Evolutionary conservation across 2,888 invertebrate species (phyloP).

Genomic region (Halocaridina rubra): DNA sequence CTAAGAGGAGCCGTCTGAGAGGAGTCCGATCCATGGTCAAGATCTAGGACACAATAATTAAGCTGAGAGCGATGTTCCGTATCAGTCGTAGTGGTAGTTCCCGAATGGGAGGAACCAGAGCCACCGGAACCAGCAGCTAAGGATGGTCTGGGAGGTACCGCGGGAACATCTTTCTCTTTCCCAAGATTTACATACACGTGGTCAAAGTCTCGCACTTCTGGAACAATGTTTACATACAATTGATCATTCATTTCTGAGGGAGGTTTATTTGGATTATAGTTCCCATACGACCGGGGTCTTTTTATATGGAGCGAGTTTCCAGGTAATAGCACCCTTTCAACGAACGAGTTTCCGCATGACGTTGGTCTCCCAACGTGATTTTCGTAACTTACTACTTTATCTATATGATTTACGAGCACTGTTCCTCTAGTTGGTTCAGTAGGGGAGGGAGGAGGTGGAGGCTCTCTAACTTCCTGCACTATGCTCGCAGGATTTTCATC

Average conservation of each 20-base stretch:
- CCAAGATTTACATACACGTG: slow-evolving; percentile 56
- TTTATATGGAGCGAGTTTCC: neutral
- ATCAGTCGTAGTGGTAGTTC: slow-evolving; percentile 54
- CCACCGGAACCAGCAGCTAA: slow-evolving; percentile 50
- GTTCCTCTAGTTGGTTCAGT: slow-evolving; percentile 29
- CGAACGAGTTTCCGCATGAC: slow-evolving; percentile 38
- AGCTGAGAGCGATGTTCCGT: slow-evolving; percentile 71
- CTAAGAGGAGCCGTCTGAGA: slow-evolving; percentile 64
- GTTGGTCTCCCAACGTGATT: slow-evolving; percentile 31
- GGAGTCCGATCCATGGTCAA: slow-evolving; percentile 71
- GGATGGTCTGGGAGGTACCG: slow-evolving; percentile 54
- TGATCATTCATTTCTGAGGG: slow-evolving; percentile 35
- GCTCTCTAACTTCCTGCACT: slow-evolving; percentile 29
- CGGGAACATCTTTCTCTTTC: slow-evolving; percentile 55
- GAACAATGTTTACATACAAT: slow-evolving; percentile 55
- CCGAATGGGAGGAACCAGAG: slow-evolving; percentile 59
- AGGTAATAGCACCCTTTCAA: slow-evolving; percentile 28
- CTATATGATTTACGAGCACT: slow-evolving; percentile 33
- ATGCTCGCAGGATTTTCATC: slow-evolving; percentile 39
- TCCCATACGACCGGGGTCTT: slow-evolving; percentile 21
- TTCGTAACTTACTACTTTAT: slow-evolving; percentile 40
- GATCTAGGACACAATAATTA: slow-evolving; percentile 84
- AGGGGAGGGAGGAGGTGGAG: slow-evolving; percentile 35
- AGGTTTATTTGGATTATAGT: slow-evolving; percentile 32
- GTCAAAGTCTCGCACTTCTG: slow-evolving; percentile 20